A percentile compares a stretch with the other conserved stretches of the same genome.
phyloP scores from a whole-genome alignment of 2,888 invertebrate species.

The Caenorhabditis angaria region DNA sequence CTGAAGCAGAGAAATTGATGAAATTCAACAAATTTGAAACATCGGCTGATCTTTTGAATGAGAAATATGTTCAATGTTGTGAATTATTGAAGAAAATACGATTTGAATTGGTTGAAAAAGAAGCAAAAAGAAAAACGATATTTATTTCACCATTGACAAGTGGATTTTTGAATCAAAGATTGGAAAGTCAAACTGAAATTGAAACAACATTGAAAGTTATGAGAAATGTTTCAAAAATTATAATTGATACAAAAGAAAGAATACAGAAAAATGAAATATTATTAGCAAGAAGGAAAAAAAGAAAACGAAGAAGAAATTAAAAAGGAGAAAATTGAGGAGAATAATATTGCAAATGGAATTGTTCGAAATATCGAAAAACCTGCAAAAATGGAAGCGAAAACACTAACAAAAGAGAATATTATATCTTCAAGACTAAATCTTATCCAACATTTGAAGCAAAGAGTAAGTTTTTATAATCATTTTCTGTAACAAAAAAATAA shows the following conservation, averaged over 20 bases:
- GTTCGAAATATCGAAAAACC: neutral
- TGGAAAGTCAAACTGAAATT: constrained; percentile 16
- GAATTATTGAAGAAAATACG: constrained; percentile 21
- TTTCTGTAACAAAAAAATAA: too few relatives aligned
- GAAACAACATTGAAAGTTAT: constrained; percentile 39
- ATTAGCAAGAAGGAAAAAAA: constrained; percentile 11
- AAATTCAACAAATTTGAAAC: constrained; percentile 39
- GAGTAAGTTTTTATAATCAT: too few relatives aligned
- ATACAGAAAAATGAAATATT: constrained; percentile 23
- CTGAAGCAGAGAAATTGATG: constrained; percentile 33
- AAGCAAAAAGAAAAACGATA: constrained; percentile 14
- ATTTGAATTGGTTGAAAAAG: constrained; percentile 14
- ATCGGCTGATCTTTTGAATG: constrained; percentile 21
- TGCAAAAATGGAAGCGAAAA: neutral
- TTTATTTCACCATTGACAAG: constrained; percentile 28
- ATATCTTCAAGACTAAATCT: neutral
- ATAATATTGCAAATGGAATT: neutral
- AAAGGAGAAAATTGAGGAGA: neutral
- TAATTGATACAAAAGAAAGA: constrained; percentile 25
- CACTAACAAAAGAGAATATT: neutral
- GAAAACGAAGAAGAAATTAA: neutral
- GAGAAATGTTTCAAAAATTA: constrained; percentile 36
- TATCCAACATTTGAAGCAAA: neutral
- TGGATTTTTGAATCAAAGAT: constrained; percentile 13
- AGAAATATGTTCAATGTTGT: constrained; percentile 24